Evolutionary conservation across 1,140 invertebrate species (phyloP), one percentile per base, ranked within the genome.

Genomic region (Pararge aegeria): DNA sequence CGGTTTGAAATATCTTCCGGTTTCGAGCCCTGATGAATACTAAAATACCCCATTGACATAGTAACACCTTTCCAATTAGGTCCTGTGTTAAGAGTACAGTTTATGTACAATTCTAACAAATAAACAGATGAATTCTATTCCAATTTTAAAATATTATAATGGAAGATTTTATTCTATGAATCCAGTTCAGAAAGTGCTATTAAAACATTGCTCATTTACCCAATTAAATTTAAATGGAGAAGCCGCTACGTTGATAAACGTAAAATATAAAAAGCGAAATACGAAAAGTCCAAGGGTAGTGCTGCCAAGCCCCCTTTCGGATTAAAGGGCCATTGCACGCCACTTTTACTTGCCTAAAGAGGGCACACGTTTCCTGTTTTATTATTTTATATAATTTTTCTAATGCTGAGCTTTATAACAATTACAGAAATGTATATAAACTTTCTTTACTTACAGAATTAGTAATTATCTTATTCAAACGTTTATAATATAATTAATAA

Each of bases 291-390:
- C 7, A 34, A n/a, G 30, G 30, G 30, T 34, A n/a, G 9, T 12
- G 30, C 30, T 34, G 30, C 30, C 30, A 34, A 34, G 30, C 30
- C 30, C 30, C 30, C 30, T 34, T 34, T 34, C 30, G 30, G 30
- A 34, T 34, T 34, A 34, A 34, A 55, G 40, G 51, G 50, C 51
- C 18, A 37, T 19, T 57, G 54, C 42, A 56, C 54, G 42, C 64
- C 53, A 49, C 20, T 55, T 38, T 50, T 29, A 52, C 53, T 49
- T 34, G 55, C 55, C 52, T 60, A 57, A 54, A 44, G 55, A 61
- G 61, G 61, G 64, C 64, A 64, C 62, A 64, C 66, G 64, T 68
- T 68, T 64, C 61, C 61, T 40, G 55, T 48, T 34, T 34, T 34
- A 34, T 34, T 34, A 34, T 34, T 34, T 34, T 34, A 34, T 4